Conservation (phyloP, 1,140 invertebrate genomes). For the Sycophaga agraensis region DNA sequence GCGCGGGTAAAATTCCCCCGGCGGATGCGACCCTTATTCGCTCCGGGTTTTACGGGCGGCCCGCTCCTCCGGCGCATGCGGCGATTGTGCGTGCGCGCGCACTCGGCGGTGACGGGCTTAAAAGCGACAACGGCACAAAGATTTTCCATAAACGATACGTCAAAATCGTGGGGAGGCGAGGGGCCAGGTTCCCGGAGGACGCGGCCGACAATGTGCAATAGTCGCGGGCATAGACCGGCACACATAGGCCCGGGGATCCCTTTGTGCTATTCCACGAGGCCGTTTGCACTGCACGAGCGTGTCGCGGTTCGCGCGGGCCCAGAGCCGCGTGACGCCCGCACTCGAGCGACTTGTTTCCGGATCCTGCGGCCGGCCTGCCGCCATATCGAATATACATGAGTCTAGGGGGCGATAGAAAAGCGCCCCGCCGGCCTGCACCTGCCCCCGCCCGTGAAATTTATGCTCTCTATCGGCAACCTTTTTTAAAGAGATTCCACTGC, state of each 20-base stretch:
- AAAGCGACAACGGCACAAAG: neutral
- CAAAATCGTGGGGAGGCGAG: neutral
- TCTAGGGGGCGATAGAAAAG: no score
- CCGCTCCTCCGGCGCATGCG: no score
- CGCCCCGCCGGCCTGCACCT: neutral
- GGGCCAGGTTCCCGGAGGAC: no score
- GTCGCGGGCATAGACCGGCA: no score
- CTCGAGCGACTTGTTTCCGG: no score
- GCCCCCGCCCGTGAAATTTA: neutral
- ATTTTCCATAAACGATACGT: constrained; percentile 17
- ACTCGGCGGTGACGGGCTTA: neutral
- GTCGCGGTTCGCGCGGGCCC: neutral
- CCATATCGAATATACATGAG: no score
- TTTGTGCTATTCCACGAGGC: constrained; percentile 8
- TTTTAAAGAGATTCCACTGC: no score
- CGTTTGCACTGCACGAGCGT: constrained; percentile 5
- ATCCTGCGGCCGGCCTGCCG: no score
- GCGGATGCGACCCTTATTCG: neutral
- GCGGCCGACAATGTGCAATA: constrained; percentile 5
- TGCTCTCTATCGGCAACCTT: neutral
- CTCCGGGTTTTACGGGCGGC: no score
- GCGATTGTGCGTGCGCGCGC: neutral
- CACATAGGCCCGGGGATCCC: no score
- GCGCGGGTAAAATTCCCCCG: neutral
- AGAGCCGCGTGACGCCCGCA: neutral